A percentile compares a stretch with the other conserved stretches of the same genome.
Conservation (phyloP, 2,888 invertebrate genomes). For the Elysia crispata region DNA sequence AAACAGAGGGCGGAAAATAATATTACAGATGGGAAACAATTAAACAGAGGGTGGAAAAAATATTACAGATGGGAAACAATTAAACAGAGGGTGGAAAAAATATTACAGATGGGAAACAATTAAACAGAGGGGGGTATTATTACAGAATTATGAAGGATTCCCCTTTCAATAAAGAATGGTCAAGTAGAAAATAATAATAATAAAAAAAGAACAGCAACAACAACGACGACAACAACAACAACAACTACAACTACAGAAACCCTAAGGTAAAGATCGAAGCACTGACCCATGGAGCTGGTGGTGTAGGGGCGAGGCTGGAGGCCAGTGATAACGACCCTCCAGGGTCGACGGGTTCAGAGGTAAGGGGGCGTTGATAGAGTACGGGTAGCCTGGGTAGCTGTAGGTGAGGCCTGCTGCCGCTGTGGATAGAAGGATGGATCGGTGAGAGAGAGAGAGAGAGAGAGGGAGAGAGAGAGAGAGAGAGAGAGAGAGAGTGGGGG, state of each 20-base stretch:
- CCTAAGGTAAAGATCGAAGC: too few species aligned
- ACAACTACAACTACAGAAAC: neutral
- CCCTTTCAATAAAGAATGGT: too few species aligned
- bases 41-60: too few species aligned
- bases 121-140: too few species aligned
- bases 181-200: too few species aligned
- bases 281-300: constrained; percentile 77
- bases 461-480: neutral
- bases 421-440: constrained; percentile 60
- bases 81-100: too few species aligned
- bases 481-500: too few species aligned
- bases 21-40: too few species aligned
- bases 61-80: too few species aligned
- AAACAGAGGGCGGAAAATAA: too few species aligned
- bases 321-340: constrained; percentile 79
- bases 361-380: constrained; percentile 81
- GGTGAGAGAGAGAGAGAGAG: neutral
- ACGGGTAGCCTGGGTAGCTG: constrained; percentile 57
- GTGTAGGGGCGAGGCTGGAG: constrained; percentile 73
- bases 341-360: constrained; percentile 81
- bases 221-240: neutral
- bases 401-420: neutral
- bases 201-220: neutral
- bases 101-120: too few species aligned
- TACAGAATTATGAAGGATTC: too few species aligned